Base-by-base conservation (phyloP, 2,888 invertebrate genomes). In the Meghimatium bilineatum region DNA sequence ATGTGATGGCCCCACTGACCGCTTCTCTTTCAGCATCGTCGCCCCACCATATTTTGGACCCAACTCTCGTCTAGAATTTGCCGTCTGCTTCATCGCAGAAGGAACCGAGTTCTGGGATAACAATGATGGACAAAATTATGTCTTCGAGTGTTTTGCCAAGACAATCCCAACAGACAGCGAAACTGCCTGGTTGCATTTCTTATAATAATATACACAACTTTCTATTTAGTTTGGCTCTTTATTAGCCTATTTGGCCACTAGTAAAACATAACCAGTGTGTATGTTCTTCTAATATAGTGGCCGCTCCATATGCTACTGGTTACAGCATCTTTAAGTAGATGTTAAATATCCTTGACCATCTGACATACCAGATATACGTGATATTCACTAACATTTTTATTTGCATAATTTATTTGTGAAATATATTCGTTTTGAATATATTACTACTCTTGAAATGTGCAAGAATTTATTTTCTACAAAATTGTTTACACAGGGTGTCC, bases 1-100 rank as follows among this genome's bases (percentile, higher is more conserved):
- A 93, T 97, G 97, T 94, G 98, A 98, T 91, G 98, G 98, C 0
- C 97, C 97, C 91, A 97, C 97, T 66, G 98, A 98, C 93, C 96
- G 96, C 89, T 98, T 98, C 94, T 95, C 96, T 67, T 98, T 94
- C 90, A 92, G 96, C 44, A 90, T 94, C 74, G 89, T 88, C 29
- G 89, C 93, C 10, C 93, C 93, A 10, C 83, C 89, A 3, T 89
- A 89, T 63, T 90, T 93, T 67, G 88, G 85, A 1, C 88, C 89
- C 0, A 91, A 92, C 26, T 88, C 88, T 29, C 88, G 87, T 29
- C 86, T 92, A n/a, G 89, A 92, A 85, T 93, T 92, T 83, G 92
- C 92, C 10, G 86, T 93, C 32, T 90, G 89, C 34, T 91, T 85
- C 83, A 87, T 88, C 14, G 89, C 88, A 10, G 89, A 88, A 49